Evolutionary conservation across 2,888 invertebrate species (phyloP).

Genomic region (Trypoxylon attenuatum): DNA sequence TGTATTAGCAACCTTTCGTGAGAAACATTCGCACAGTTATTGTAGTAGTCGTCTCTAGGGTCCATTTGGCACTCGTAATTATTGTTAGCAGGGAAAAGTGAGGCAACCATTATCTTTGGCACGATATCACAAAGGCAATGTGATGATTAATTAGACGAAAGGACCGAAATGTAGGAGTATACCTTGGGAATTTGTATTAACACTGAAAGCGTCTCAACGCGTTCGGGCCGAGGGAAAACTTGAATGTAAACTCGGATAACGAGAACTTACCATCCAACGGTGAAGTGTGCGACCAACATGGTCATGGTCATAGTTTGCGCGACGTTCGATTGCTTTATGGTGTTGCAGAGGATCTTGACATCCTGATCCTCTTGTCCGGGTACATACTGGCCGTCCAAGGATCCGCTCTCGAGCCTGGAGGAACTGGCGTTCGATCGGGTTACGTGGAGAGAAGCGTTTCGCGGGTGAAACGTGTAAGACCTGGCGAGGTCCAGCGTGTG

Average conservation of each 20-base stretch:
- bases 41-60: no score
- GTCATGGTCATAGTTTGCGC: conserved; percentile 77
- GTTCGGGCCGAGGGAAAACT: not conserved
- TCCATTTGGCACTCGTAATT: no score
- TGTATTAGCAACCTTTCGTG: no score
- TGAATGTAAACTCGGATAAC: not conserved
- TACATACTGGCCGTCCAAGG: conserved; percentile 63
- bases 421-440: conserved; percentile 75
- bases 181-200: no score
- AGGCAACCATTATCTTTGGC: no score
- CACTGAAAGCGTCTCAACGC: no score
- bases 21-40: no score
- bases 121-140: no score
- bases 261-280: conserved; percentile 81
- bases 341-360: conserved; percentile 71
- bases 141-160: no score
- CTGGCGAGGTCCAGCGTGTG: conserved; percentile 91
- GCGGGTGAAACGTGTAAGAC: conserved; percentile 90
- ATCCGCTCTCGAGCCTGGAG: conserved; percentile 62
- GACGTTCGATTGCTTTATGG: conserved; percentile 67
- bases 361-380: conserved; percentile 70
- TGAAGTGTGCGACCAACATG: conserved; percentile 82
- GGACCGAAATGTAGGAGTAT: no score
- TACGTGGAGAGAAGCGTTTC: conserved; percentile 84
- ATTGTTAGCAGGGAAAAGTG: no score